Percentiles rank a stretch among this genome's conserved stretches.
Conservation (phyloP, 2,797 vertebrate genomes). For the Borostomias antarcticus region DNA sequence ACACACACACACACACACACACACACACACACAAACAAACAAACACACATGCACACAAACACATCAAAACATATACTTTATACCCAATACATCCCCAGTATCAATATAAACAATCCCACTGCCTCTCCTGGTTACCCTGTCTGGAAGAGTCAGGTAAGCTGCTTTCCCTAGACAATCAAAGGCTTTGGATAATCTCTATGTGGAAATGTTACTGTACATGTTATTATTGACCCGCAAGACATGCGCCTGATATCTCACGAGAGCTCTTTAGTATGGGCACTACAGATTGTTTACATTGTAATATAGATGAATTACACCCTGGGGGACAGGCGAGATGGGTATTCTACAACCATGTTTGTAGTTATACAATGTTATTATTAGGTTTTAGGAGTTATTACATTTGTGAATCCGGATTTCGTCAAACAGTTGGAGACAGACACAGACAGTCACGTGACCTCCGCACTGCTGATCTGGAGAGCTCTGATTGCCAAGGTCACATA, state of each 20-base stretch:
- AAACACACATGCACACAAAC: no score
- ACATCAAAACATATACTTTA: background rate
- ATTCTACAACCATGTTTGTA: no score
- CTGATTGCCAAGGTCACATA: conserved; percentile 18
- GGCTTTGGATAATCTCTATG: conserved; percentile 61
- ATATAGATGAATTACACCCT: conserved; percentile 1
- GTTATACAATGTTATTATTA: conserved; percentile 5
- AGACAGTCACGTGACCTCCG: conserved; percentile 10
- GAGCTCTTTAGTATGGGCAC: background rate
- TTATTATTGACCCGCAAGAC: conserved; percentile 29
- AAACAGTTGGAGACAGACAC: background rate
- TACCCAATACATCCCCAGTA: background rate
- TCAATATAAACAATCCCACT: background rate
- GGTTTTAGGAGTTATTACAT: background rate
- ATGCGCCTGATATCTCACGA: background rate
- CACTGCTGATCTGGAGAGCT: background rate
- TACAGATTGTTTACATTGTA: background rate
- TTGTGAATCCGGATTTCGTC: background rate
- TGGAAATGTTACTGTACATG: conserved; percentile 41
- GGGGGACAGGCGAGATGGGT: no score
- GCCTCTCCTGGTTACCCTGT: conserved; percentile 15
- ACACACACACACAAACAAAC: no score
- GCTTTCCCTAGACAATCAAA: conserved; percentile 50
- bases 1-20: conserved; percentile 9
- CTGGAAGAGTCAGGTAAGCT: conserved; percentile 54